Base-by-base conservation (phyloP, 2,888 invertebrate species). In the Cylloceria caligata region DNA sequence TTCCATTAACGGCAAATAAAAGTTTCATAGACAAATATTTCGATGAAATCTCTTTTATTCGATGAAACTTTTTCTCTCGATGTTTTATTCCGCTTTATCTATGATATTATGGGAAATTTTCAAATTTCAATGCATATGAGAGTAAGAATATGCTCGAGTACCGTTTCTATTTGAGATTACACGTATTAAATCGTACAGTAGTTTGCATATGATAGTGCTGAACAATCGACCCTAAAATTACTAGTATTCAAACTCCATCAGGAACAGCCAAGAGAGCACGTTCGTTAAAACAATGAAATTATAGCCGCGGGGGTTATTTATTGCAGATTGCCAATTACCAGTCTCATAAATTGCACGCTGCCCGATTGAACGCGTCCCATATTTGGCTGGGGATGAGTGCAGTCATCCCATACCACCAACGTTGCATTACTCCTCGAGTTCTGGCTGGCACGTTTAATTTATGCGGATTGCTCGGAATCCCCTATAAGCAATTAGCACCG, bases 291-390 rank as follows among this genome's bases (percentile, higher is more conserved):
- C 87, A 88, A 88, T 88, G 86, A 88, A 89, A 89, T 89, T 88
- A 88, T 86, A 88, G 86, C 81, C 84, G 83, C 34, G 81, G 74
- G 64, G 84, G 85, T 89, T 88, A 87, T 88, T 89, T 88, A 89
- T 88, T 87, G 88, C 88, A 87, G 88, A 90, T 90, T 88, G 88
- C 80, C 89, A 88, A 89, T 90, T 89, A 89, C 86, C 83, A 85
- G 84, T 81, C 80, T 84, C 84, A 87, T 86, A 89, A 87, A 89
- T 89, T 88, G 86, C 85, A 83, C 13, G 16, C 83, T 83, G 85
- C 86, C 84, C 87, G 87, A 87, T 88, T 87, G 87, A 88, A 86
- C 85, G 79, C 62, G 79, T 83, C 68, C 82, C 80, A 64, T 80
- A 57, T 74, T 52, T 67, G 74, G 55, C 68, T 55, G 16, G 60